These are phyloP conservation scores for Sycophila texana DNA, from an alignment of 2,888 invertebrate species.

Conservation along the genomic window DNA sequence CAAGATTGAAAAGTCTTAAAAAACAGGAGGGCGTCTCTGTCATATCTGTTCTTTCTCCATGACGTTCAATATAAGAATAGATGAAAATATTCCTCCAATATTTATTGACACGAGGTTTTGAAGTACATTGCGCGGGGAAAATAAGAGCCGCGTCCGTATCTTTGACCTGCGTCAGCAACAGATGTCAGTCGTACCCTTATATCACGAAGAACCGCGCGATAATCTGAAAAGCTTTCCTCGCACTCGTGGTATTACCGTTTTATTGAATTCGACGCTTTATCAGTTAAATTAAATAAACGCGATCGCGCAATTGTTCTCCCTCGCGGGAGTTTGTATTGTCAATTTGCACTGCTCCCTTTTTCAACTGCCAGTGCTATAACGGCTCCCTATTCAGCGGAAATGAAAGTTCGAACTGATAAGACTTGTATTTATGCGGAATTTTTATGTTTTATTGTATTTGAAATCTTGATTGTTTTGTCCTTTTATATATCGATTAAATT, in stretches of 20 bases:
- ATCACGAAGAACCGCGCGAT: neutral
- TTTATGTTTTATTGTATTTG: neutral
- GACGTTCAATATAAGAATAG: neutral
- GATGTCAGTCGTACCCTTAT: conserved; percentile 21
- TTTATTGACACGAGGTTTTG: neutral
- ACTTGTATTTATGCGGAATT: neutral
- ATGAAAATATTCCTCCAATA: neutral
- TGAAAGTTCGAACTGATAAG: neutral
- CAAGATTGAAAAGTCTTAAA: too few species aligned
- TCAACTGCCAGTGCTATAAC: neutral
- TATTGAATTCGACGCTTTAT: conserved; percentile 23
- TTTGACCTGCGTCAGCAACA: conserved; percentile 26
- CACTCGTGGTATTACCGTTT: neutral
- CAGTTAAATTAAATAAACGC: conserved; percentile 5
- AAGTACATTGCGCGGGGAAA: neutral
- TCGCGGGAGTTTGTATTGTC: neutral
- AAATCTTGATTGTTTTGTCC: neutral
- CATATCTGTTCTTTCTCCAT: neutral
- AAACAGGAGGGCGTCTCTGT: too few species aligned
- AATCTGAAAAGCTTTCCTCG: neutral
- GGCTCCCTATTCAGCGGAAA: neutral
- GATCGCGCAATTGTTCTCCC: neutral
- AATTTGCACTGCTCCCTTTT: neutral
- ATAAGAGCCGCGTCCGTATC: neutral
- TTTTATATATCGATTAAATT: neutral